These are phyloP conservation scores for Amphipyra berbera DNA, from an alignment of 2,888 invertebrate species.

Conservation along the genomic window DNA sequence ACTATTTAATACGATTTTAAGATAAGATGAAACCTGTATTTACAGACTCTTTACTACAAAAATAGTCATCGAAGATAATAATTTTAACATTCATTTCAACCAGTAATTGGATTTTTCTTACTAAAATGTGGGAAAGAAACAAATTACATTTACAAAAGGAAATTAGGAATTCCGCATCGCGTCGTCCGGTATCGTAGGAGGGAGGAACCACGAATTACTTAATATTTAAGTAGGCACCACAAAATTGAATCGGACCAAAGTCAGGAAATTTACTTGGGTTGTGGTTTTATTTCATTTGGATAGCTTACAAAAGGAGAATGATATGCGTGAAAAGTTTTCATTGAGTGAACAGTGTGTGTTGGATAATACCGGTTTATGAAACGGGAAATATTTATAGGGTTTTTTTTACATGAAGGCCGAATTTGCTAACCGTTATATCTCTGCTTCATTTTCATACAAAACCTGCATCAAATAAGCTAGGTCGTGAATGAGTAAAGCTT, in stretches of 20 bases:
- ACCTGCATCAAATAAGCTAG: too few relatives aligned
- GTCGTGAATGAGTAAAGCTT: too few relatives aligned
- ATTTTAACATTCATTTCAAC: constrained; percentile 14
- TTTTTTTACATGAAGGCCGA: too few relatives aligned
- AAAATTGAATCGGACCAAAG: constrained; percentile 33
- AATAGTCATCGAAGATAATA: background rate
- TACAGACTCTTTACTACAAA: background rate
- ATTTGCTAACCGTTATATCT: too few relatives aligned
- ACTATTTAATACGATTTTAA: background rate
- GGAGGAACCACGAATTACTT: constrained; percentile 17
- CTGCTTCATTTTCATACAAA: too few relatives aligned
- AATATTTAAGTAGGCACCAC: constrained; percentile 29
- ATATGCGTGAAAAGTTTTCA: constrained; percentile 2
- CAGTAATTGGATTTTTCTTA: constrained; percentile 32
- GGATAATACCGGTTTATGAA: background rate
- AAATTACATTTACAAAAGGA: constrained; percentile 42
- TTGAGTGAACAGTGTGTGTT: background rate
- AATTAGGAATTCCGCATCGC: constrained; percentile 45
- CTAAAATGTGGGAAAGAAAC: constrained; percentile 25
- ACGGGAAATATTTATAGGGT: too few relatives aligned
- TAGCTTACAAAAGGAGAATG: constrained; percentile 8
- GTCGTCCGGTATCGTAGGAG: constrained; percentile 24
- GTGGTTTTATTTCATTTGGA: constrained; percentile 24
- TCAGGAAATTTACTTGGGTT: constrained; percentile 15
- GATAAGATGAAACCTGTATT: background rate